Evolutionary conservation across 2,888 invertebrate species (phyloP), one percentile per base, ranked within the genome.

Genomic region (Limnephilus rhombicus): DNA sequence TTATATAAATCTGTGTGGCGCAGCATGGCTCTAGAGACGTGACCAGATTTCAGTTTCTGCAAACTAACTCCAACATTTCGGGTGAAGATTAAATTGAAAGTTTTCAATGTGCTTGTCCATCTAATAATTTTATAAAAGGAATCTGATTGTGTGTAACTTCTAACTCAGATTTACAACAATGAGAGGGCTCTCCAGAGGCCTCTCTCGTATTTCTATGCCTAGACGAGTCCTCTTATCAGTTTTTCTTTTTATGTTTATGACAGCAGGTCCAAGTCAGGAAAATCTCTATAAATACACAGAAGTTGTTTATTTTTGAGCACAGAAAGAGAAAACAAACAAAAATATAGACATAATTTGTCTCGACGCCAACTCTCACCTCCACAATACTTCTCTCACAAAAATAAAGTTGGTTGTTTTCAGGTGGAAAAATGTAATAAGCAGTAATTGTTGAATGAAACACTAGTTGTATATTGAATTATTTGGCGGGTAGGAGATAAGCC

Each of bases 1-100:
- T 88, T 88, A 88, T 88, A 53, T 88, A 88, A 88, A 83, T 83
- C 34, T 83, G 82, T 83, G 82, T 83, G 82, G 82, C 31, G 34
- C 82, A 83, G 34, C 34, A 83, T 34, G 82, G 82, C 82, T 83
- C 82, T 83, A 83, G 18, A 34, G 31, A 83, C 82, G 82, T 83
- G 82, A 83, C 34, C 31, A 83, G 34, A 83, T 34, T 83, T 83
- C 82, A 83, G 82, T 31, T 31, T n/a, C 68, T 24, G 9, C 24
- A 24, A 68, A 68, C 68, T 68, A 68, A 68, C 68, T 68, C n/a
- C 24, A n/a, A 68, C 24, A 24, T 68, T 68, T 68, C 9, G 68
- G 68, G 7, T 68, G 68, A 24, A 68, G 68, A 68, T 68, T 68
- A 68, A 68, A 68, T 68, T n/a, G 24, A 68, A 68, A 68, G 68